Conservation (phyloP, 2,888 invertebrate genomes). For the Spodoptera exigua region DNA sequence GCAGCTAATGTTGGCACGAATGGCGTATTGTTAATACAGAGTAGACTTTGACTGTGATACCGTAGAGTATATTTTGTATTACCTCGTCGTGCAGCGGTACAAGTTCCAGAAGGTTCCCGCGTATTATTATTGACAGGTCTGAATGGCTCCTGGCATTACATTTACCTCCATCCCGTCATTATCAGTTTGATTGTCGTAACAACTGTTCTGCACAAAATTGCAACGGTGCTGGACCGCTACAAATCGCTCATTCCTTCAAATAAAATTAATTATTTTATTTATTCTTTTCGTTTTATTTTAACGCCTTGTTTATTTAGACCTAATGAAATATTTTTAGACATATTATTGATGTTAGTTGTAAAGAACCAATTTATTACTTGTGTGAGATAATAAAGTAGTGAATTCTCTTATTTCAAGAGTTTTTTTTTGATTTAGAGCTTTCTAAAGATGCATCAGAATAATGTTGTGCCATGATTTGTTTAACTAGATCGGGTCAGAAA, state of each 20-base stretch:
- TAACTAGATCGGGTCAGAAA: too few relatives aligned
- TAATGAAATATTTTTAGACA: constrained; percentile 64
- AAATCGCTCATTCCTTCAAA: constrained; percentile 62
- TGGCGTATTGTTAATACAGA: constrained; percentile 1
- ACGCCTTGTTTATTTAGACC: constrained; percentile 29
- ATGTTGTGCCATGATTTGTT: too few relatives aligned
- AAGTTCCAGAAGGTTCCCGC: constrained; percentile 6
- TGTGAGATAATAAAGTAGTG: constrained; percentile 75
- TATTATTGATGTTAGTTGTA: constrained; percentile 73
- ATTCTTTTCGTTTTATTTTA: constrained; percentile 48
- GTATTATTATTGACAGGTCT: constrained; percentile 36
- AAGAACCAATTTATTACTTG: constrained; percentile 70
- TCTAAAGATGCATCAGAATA: background rate
- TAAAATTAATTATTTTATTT: constrained; percentile 60
- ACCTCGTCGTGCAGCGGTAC: too few relatives aligned
- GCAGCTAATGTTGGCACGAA: constrained; percentile 26
- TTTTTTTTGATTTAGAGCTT: constrained; percentile 31
- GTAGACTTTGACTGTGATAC: background rate
- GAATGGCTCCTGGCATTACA: constrained; percentile 25
- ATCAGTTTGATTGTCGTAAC: constrained; percentile 18
- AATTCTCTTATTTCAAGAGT: constrained; percentile 20
- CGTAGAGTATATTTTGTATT: too few relatives aligned
- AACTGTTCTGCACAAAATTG: constrained; percentile 63
- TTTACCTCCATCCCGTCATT: constrained; percentile 14
- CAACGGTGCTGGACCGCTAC: constrained; percentile 60